Evolutionary conservation across 1,140 invertebrate species (phyloP), one percentile per base, ranked within the genome.

Genomic region (Arion vulgaris): DNA sequence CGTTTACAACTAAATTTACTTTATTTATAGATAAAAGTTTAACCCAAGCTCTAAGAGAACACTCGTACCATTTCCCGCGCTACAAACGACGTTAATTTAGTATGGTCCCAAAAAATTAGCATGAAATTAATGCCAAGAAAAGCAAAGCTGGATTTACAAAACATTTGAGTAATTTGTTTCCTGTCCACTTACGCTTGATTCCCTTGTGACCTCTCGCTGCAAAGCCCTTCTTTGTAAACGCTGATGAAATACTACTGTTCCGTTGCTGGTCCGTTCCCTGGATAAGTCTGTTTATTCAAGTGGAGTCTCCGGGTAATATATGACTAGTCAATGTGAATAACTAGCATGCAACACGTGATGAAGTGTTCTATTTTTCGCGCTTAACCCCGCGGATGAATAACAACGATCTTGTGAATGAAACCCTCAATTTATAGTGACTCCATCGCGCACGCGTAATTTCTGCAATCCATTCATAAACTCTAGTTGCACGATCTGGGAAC

Each of bases 381-480:
- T 57, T 15, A 57, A 57, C 5, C 17, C 53, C 9, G 7, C 15
- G 53, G 9, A 23, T 9, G 23, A 57, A 15, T 7, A 45, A 45
- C 41, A 57, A 57, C 53, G 2, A 15, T 28, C 32, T 32, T 66
- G 2, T 66, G 62, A 66, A 66, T 66, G 62, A 66, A 66, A 66
- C 9, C 62, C 4, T 7, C 62, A 66, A 66, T 66, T 66, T 66
- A 66, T 66, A 66, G 62, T 17, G n/a, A 28, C 11, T 28, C 62
- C 62, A 28, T 28, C 4, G 62, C 32, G 62, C 17, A 66, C 32
- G 62, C 62, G 62, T 66, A 66, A 66, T 66, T 66, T 32, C 62
- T 66, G 62, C 62, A 66, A 32, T 28, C 62, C 62, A 66, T 66
- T 66, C 62, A 66, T 66, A 66, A 66, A 66, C 28, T 66, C 62